Base-by-base conservation (phyloP, 2,888 invertebrate species). In the Pteria penguin region DNA sequence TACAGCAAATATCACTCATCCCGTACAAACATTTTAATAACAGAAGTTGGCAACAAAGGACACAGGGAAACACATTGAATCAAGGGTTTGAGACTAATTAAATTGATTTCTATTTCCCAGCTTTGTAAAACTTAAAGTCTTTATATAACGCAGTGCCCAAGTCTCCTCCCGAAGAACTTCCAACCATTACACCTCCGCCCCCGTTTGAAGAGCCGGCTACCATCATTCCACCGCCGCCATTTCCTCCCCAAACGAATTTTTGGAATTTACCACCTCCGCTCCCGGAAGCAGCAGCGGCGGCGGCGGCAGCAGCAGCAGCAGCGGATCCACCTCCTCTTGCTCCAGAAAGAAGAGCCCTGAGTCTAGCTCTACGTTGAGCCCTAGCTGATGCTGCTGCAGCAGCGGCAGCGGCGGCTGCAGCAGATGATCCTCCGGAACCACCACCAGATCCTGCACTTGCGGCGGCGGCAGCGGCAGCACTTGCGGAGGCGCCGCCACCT, bases 341-440 rank as follows among this genome's bases (percentile, higher is more conserved):
- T 45, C 45, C 45, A 14, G 18, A 18, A 45, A 45, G 45, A 45
- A 45, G 8, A 14, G 45, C 45, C 27, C 60, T 60, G 4, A 60
- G 27, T 60, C 60, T 60, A 26, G 22, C 60, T 26, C 60, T n/a
- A 8, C 60, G 60, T 26, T 29, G 24, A 26, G 65, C 65, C 22
- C 24, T 45, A 32, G 33, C 54, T 4, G 68, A n/a, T 54, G 24
- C 26, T 27, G 52, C 68, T 27, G 52, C 68, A 55, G 68, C 24
- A 4, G 68, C 33, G 4, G 65, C 26, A 8, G 65, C 26, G 3
- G 68, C 68, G 3, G 68, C 54, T 14, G 68, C 68, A 54, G 68
- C 54, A 22, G 31, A 24, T 18, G 68, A 65, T 27, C 55, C 60
- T n/a, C 5, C 2, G n/a, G 14, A n/a, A 32, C 33, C 32, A 26